These are phyloP conservation scores for Tragopan temminckii DNA, from an alignment of 2,797 vertebrate species.

Conservation along the genomic window DNA sequence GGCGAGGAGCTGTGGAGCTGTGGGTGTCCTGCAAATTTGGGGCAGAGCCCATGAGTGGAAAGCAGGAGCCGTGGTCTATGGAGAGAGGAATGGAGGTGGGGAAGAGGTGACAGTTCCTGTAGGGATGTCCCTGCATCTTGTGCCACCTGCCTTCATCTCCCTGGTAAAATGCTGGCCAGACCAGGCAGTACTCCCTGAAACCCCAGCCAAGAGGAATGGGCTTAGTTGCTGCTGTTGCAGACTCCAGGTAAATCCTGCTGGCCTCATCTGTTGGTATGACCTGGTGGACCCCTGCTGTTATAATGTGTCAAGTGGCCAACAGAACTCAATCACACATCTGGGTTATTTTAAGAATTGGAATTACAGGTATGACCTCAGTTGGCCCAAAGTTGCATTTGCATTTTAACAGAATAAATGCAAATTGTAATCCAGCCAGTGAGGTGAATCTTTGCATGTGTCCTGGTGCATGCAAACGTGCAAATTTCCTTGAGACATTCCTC, in stretches of 20 bases:
- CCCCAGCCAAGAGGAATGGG: not conserved
- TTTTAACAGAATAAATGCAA: constrained; percentile 21
- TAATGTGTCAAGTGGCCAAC: fast-evolving
- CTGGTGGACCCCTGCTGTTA: not conserved
- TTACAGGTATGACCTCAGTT: not conserved
- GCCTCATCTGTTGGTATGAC: not conserved
- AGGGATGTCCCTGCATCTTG: not conserved
- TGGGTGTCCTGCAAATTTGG: not conserved
- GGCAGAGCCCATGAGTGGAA: fast-evolving
- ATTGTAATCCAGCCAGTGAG: not conserved
- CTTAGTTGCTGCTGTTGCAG: not conserved
- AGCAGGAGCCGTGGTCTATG: fast-evolving
- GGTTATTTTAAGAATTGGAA: not conserved
- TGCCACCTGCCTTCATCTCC: not conserved
- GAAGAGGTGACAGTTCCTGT: not conserved
- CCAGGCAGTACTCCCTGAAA: not conserved
- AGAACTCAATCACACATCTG: not conserved
- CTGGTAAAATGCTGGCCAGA: fast-evolving
- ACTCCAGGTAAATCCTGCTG: not conserved
- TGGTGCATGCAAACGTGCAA: not conserved
- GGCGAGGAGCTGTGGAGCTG: fast-evolving
- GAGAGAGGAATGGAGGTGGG: not conserved
- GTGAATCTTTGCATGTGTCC: fast-evolving
- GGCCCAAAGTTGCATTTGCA: not conserved
- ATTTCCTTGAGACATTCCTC: not conserved